Conservation (phyloP, 1,140 invertebrate species). For the Ctenoplectra terminalis region DNA sequence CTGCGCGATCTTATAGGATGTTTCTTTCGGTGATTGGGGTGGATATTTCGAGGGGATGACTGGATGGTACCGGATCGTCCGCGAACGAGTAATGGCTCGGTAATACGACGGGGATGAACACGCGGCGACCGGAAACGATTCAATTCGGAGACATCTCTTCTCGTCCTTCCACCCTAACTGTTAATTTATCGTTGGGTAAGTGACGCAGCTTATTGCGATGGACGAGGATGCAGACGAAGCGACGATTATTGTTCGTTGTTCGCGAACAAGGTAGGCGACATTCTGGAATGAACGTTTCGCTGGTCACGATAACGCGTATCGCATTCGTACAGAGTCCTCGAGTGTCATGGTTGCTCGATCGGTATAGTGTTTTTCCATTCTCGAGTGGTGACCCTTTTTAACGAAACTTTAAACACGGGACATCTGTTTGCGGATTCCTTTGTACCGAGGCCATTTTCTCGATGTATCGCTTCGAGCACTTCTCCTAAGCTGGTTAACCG, state of each 20-base stretch:
- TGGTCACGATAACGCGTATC: too few species aligned
- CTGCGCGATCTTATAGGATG: conserved; percentile 1
- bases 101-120: conserved; percentile 63
- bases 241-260: too few species aligned
- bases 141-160: conserved; percentile 62
- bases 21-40: conserved; percentile 15
- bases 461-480: conserved; percentile 42
- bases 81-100: conserved; percentile 63
- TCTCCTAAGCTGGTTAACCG: conserved; percentile 4
- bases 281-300: too few species aligned
- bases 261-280: too few species aligned
- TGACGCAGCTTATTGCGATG: conserved; percentile 70
- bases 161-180: conserved; percentile 48
- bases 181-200: conserved; percentile 78
- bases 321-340: too few species aligned
- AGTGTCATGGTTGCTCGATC: too few species aligned
- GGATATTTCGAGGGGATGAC: conserved; percentile 43
- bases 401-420: neutral
- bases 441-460: conserved; percentile 16
- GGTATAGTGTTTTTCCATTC: too few species aligned
- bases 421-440: conserved; percentile 38
- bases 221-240: neutral
- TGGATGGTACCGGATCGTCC: conserved; percentile 42
- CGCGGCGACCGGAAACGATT: conserved; percentile 71
- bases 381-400: too few species aligned